A percentile compares a stretch with the other conserved stretches of the same genome.
phyloP scores from a whole-genome alignment of 2,888 invertebrate species.

The Eupelmus urozonus region DNA sequence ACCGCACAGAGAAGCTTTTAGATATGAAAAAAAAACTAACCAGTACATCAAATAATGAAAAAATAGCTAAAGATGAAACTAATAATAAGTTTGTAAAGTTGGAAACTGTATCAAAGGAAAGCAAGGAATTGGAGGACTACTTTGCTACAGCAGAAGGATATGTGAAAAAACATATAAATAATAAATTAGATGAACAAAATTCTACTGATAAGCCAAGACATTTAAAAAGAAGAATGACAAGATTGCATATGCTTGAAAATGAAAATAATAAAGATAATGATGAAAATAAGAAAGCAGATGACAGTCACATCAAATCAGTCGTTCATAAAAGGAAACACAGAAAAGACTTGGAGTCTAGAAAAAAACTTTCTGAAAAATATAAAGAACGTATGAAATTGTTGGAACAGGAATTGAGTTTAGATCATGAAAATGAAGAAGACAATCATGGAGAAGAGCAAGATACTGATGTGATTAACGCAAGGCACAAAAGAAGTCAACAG shows the following conservation, averaged over 20 bases:
- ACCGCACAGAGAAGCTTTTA: slow-evolving; percentile 13
- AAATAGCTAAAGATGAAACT: background rate
- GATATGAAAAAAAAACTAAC: slow-evolving; percentile 21
- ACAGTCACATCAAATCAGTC: slow-evolving; percentile 23
- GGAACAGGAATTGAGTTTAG: slow-evolving; percentile 59
- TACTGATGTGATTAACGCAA: slow-evolving; percentile 22
- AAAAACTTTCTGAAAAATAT: slow-evolving; percentile 47
- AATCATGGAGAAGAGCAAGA: slow-evolving; percentile 56
- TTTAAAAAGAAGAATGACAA: slow-evolving; percentile 62
- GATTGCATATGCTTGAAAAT: slow-evolving; percentile 58
- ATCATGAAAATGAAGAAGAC: slow-evolving; percentile 61
- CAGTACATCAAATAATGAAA: slow-evolving; percentile 18
- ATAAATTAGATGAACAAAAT: slow-evolving; percentile 56
- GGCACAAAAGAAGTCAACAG: slow-evolving; percentile 58
- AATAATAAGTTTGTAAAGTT: slow-evolving; percentile 10
- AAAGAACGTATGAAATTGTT: slow-evolving; percentile 59
- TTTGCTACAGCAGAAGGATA: slow-evolving; percentile 60
- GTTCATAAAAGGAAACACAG: slow-evolving; percentile 39
- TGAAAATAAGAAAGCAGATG: slow-evolving; percentile 45
- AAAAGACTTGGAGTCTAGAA: slow-evolving; percentile 47
- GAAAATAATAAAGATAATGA: slow-evolving; percentile 62
- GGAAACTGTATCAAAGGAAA: slow-evolving; percentile 19
- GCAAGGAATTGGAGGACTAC: slow-evolving; percentile 45
- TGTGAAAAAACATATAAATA: slow-evolving; percentile 61
- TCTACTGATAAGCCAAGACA: slow-evolving; percentile 63